These are phyloP conservation scores for Hyphantria cunea DNA, from an alignment of 1,140 invertebrate species.

Conservation along the genomic window DNA sequence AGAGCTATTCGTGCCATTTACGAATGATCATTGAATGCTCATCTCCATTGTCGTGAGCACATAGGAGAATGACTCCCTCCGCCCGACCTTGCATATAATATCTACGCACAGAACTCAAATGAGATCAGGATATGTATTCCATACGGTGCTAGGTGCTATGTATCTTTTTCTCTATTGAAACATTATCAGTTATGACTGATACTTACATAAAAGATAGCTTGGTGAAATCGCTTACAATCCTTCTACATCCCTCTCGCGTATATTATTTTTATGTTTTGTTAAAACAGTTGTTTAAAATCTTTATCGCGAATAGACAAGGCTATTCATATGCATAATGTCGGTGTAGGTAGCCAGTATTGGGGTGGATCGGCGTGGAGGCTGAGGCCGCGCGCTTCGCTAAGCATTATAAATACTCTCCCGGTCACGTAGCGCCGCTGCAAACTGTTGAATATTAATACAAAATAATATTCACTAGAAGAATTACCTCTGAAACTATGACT, in stretches of 20 bases:
- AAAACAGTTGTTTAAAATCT: constrained; percentile 9
- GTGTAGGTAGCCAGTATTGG: constrained; percentile 30
- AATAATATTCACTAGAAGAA: constrained; percentile 64
- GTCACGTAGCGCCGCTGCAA: constrained; percentile 66
- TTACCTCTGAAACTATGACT: constrained; percentile 43
- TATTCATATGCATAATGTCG: constrained; percentile 50
- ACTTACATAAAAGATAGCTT: background rate
- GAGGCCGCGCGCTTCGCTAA: constrained; percentile 57
- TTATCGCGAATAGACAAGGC: constrained; percentile 31
- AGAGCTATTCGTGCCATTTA: constrained; percentile 47
- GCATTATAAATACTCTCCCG: constrained; percentile 71
- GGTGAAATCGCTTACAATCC: background rate
- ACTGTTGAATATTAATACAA: constrained; percentile 76
- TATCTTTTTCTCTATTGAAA: background rate
- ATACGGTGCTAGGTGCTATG: no score
- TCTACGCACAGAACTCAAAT: constrained; percentile 5
- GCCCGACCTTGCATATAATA: constrained; percentile 14
- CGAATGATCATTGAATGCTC: constrained; percentile 38
- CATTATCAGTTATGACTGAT: background rate
- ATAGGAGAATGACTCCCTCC: constrained; percentile 35
- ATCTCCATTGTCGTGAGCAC: constrained; percentile 25
- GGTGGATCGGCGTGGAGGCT: constrained; percentile 39
- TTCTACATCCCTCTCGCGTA: no score
- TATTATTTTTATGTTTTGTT: no score
- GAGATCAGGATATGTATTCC: constrained; percentile 4